Conservation (phyloP, 2,888 invertebrate genomes). For the Scaptodrosophila latifasciaeformis region DNA sequence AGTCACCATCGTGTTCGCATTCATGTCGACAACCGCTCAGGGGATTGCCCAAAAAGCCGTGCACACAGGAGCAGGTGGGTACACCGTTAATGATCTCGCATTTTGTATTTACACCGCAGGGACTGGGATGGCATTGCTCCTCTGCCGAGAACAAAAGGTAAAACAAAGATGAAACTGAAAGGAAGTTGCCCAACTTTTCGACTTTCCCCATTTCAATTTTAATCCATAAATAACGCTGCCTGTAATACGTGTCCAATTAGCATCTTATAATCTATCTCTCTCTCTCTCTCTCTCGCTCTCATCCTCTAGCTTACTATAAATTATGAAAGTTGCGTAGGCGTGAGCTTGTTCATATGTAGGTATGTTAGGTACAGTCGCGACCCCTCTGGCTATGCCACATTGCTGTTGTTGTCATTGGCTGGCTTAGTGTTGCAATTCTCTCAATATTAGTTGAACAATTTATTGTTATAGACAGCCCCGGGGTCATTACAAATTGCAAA, state of each 20-base stretch:
- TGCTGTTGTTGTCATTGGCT: no score
- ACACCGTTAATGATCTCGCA: conserved; percentile 86
- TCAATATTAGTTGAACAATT: no score
- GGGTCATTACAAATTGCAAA: no score
- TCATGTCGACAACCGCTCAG: conserved; percentile 87
- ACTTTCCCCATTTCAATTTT: conserved; percentile 21
- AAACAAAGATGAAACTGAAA: no score
- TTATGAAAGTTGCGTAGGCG: no score
- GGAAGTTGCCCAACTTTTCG: conserved; percentile 9
- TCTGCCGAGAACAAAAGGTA: conserved; percentile 76
- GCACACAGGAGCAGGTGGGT: conserved; percentile 86
- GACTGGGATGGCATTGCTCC: conserved; percentile 88
- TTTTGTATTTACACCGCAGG: conserved; percentile 87
- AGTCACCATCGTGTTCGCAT: conserved; percentile 86
- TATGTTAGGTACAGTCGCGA: no score
- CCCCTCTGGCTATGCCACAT: no score
- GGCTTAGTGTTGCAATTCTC: no score
- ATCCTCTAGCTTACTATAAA: no score
- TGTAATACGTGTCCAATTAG: conserved; percentile 47
- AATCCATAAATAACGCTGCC: no score
- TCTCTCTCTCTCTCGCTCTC: background rate
- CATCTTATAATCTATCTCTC: conserved; percentile 21
- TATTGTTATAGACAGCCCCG: no score
- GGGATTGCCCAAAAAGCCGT: conserved; percentile 86
- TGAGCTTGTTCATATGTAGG: no score